Conservation (phyloP, 1,140 invertebrate species). For the Drosophila truncata region DNA sequence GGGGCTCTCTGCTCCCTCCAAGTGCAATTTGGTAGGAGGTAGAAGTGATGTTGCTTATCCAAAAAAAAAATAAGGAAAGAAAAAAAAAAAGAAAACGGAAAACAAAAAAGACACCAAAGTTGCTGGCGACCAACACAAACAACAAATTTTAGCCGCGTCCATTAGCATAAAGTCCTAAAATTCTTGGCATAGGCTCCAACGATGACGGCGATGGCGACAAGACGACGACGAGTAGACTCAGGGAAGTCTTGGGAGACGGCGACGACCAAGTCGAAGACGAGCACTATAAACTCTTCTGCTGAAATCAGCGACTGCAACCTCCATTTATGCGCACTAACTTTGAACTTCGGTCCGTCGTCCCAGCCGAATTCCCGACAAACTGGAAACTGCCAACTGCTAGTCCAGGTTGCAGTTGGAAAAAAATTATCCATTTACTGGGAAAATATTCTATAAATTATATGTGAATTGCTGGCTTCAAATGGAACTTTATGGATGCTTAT, state of each 20-base stretch:
- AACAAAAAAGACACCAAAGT: constrained; percentile 33
- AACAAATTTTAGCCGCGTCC: constrained; percentile 63
- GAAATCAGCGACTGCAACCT: constrained; percentile 66
- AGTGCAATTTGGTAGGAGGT: constrained; percentile 54
- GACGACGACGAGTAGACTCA: constrained; percentile 27
- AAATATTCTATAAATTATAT: constrained; percentile 12
- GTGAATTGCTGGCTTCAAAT: not conserved
- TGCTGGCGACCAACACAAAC: constrained; percentile 45
- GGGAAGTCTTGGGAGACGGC: constrained; percentile 29
- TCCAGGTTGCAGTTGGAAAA: constrained; percentile 32
- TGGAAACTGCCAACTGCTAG: constrained; percentile 53
- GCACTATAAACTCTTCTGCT: constrained; percentile 51
- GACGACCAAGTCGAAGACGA: constrained; percentile 40
- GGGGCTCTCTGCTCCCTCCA: constrained; percentile 9
- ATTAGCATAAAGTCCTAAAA: constrained; percentile 69
- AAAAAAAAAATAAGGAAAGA: constrained; percentile 18
- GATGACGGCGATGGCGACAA: constrained; percentile 55
- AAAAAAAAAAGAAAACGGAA: constrained; percentile 20
- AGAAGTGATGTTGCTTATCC: constrained; percentile 55
- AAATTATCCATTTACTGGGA: not conserved
- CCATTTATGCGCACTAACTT: constrained; percentile 70
- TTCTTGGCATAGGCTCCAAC: constrained; percentile 55
- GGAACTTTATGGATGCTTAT: not conserved
- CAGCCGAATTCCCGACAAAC: constrained; percentile 58
- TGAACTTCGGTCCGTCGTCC: constrained; percentile 49